Evolutionary conservation across 2,797 vertebrate genomes (phyloP), one percentile per base, ranked within the genome.

Genomic region (Macrochelys suwanniensis): DNA sequence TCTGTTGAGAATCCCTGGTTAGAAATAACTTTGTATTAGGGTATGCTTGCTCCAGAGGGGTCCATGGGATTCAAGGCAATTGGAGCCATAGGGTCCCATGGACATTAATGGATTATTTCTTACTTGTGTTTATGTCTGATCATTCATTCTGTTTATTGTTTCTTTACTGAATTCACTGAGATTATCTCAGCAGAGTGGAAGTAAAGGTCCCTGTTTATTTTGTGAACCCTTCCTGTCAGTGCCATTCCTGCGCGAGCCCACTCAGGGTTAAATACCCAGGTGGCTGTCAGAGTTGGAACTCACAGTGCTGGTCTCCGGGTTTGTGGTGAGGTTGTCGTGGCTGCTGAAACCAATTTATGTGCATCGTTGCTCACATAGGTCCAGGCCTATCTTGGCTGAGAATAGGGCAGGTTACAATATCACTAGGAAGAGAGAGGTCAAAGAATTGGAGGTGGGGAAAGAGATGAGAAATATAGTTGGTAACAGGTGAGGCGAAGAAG

Each of bases 351-450:
- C 5, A 83, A 23, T n/a, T 82, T 76, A 13, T 61, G 84, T 71
- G 71, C 21, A 25, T n/a, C 78, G 78, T 82, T 42, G 82, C 84
- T 47, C 57, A 89, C 57, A 88, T 19, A 65, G 13, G 15, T 31
- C 21, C 33, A 77, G 80, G 56, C 33, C 45, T 59, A 15, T 80
- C 74, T 33, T 80, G 87, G 71, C 85, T 94, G 54, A 94, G 95
- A 56, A 56, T 37, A 86, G n/a, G 21, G 4, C 28, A 90, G 77
- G 23, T 28, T 85, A 59, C 42, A 74, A 7, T 9, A 33, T 31
- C n/a, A 49, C n/a, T 94, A 57, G 26, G 56, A 57, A 57, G 56
- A 57, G 56, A 12, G 11, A 12, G 56, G 74, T 59, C 89, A 87
- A 90, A 88, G 15, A 37, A 49, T 0, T 80, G 59, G 5, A 42